Percentiles rank a stretch among this genome's conserved stretches.
Evolutionary conservation across 2,797 vertebrate species (phyloP).

Genomic region (Rhinichthys osculus): DNA sequence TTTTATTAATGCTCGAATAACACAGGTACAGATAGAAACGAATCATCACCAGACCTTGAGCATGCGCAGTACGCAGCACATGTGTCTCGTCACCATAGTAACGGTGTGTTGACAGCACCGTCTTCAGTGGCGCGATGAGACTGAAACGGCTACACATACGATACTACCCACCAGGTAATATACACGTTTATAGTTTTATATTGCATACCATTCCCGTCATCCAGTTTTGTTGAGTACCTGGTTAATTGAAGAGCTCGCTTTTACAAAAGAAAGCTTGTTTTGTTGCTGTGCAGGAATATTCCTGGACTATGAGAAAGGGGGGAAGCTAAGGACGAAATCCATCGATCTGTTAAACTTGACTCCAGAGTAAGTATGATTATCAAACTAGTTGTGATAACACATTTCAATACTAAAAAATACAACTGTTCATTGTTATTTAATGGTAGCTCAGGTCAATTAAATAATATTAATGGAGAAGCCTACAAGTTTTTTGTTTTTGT

Average conservation of each 20-base stretch:
- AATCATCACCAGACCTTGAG: conserved; percentile 18
- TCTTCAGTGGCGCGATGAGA: conserved; percentile 74
- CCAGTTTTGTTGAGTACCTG: neutral
- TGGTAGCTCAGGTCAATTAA: too few relatives aligned
- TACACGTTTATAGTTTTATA: neutral
- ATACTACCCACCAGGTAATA: conserved; percentile 89
- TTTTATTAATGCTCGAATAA: too few relatives aligned
- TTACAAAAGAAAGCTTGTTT: neutral
- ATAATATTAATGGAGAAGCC: too few relatives aligned
- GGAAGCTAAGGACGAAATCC: conserved; percentile 83
- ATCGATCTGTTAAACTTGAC: conserved; percentile 90
- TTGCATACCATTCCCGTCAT: neutral
- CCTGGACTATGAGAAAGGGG: conserved; percentile 88
- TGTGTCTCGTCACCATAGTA: conserved; percentile 61
- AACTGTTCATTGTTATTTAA: too few relatives aligned
- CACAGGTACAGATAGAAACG: too few relatives aligned
- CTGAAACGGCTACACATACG: conserved; percentile 87
- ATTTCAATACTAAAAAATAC: too few relatives aligned
- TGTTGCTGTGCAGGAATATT: conserved; percentile 83
- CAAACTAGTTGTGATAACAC: neutral
- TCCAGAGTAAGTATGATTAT: conserved; percentile 80
- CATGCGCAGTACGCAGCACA: conserved; percentile 53
- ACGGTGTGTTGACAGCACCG: conserved; percentile 70
- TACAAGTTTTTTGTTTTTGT: too few relatives aligned
- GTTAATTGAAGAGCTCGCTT: neutral